These are phyloP conservation scores for Drosophila bunnanda DNA, from an alignment of 2,888 invertebrate species.

Conservation along the genomic window DNA sequence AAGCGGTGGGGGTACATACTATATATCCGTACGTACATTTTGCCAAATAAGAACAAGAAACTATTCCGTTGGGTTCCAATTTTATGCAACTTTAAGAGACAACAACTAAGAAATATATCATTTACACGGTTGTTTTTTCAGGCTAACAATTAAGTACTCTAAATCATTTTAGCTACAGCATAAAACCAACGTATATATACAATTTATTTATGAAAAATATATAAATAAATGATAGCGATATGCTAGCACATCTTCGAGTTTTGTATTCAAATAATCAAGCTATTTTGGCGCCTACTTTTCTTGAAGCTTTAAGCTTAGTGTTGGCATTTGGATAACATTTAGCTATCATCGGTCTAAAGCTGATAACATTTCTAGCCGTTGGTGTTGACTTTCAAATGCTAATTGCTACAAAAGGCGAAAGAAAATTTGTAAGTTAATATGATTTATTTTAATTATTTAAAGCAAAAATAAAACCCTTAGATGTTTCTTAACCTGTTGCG, in stretches of 20 bases:
- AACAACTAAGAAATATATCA: constrained; percentile 45
- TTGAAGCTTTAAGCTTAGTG: constrained; percentile 9
- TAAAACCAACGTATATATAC: constrained; percentile 6
- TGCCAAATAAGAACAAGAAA: constrained; percentile 46
- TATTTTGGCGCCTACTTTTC: background rate
- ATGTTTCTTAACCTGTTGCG: too few species aligned
- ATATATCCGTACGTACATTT: constrained; percentile 25
- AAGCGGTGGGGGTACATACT: constrained; percentile 8
- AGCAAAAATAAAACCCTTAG: too few species aligned
- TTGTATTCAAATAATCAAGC: background rate
- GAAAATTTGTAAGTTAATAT: too few species aligned
- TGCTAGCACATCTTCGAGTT: constrained; percentile 9
- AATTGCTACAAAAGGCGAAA: constrained; percentile 1
- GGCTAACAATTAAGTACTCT: constrained; percentile 16
- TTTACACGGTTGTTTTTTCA: constrained; percentile 39
- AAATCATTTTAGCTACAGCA: constrained; percentile 36
- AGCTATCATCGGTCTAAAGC: background rate
- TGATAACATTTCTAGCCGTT: background rate
- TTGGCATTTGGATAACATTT: constrained; percentile 4
- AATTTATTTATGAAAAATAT: constrained; percentile 30
- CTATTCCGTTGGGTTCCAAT: constrained; percentile 42
- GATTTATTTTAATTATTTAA: too few species aligned
- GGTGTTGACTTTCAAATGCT: background rate
- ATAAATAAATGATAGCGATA: constrained; percentile 31
- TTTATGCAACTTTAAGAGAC: constrained; percentile 29